phyloP scores from a whole-genome alignment of 1,140 invertebrate genomes.

The Arion vulgaris region DNA sequence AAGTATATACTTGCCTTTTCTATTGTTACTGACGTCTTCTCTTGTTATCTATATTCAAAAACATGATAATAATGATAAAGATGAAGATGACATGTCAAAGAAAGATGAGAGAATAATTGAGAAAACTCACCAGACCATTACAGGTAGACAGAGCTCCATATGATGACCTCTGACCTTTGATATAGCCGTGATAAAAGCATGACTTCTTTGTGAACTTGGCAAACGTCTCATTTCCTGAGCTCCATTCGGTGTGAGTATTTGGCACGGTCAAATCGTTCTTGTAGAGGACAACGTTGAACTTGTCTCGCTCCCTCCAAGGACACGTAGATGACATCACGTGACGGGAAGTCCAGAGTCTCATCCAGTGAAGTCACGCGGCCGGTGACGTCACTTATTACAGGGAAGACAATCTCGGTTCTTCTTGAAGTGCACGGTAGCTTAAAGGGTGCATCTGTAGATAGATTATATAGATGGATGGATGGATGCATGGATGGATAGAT shows the following conservation, averaged over 20 bases:
- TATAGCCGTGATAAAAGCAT: slow-evolving; percentile 53
- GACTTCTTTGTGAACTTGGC: slow-evolving; percentile 32
- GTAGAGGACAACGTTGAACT: background rate
- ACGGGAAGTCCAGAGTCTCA: background rate
- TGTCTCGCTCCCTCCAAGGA: background rate
- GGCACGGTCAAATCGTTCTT: background rate
- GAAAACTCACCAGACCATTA: slow-evolving; percentile 50
- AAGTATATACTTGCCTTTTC: too few relatives aligned
- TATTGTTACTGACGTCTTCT: too few relatives aligned
- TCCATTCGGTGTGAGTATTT: slow-evolving; percentile 3
- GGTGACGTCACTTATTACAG: background rate
- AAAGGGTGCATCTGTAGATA: background rate
- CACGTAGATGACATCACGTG: background rate
- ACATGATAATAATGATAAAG: background rate
- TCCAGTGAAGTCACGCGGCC: background rate
- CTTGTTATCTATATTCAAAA: too few relatives aligned
- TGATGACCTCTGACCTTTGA: slow-evolving; percentile 41
- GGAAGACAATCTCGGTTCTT: background rate
- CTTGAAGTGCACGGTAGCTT: background rate
- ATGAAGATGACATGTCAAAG: background rate
- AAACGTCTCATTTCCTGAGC: slow-evolving; percentile 45
- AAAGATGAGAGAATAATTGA: background rate
- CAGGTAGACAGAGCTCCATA: slow-evolving; percentile 49
- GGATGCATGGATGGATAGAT: too few relatives aligned
- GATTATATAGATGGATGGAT: too few relatives aligned